Base-by-base conservation (phyloP, 2,888 invertebrate species). In the Sphaerolaimus hirsutus region DNA sequence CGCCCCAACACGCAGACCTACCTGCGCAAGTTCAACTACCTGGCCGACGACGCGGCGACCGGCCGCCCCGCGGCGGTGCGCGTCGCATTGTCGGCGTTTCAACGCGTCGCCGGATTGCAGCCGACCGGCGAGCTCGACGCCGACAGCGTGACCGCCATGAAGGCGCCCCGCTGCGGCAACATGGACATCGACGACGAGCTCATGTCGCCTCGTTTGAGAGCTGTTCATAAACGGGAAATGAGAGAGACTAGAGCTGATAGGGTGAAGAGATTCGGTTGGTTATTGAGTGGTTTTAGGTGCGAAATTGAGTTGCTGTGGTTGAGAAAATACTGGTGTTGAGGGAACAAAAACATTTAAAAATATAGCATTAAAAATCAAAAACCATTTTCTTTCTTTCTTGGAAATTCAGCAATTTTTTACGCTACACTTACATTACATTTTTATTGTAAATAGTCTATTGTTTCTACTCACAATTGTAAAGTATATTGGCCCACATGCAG, bases 141-240 rank as follows among this genome's bases (percentile, higher is more conserved):
- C 7, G 17, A 4, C 2, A 49, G 47, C 2, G 5, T 49, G 2
- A n/a, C 36, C 2, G 17, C 2, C 1, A 49, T 49, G 49, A 41
- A 41, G 12, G 14, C 4, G 29, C 47, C 49, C 2, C 40, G 49
- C n/a, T 49, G 49, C 23, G 49, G 49, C 38, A 47, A 49, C 32
- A n/a, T 22, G 7, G 49, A 49, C 25, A 3, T 42, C 2, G 19
- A 23, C 21, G 10, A 38, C 24, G 3, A 26, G 26, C 5, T 17
- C 10, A 40, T 3, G 32, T 5, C 12, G 19, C 5, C n/a, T 5
- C n/a, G 4, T 4, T 4, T 37, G 37, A 37, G 12, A 21, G 21
- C 23, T n/a, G n/a, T n/a, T n/a, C n/a, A 29, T 7, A 14, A 29
- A 29, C 29, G 29, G 14, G 29, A 7, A 29, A 29, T 14, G 7